phyloP scores from a whole-genome alignment of 2,888 invertebrate species.

The Tenthredo scrophulariae region DNA sequence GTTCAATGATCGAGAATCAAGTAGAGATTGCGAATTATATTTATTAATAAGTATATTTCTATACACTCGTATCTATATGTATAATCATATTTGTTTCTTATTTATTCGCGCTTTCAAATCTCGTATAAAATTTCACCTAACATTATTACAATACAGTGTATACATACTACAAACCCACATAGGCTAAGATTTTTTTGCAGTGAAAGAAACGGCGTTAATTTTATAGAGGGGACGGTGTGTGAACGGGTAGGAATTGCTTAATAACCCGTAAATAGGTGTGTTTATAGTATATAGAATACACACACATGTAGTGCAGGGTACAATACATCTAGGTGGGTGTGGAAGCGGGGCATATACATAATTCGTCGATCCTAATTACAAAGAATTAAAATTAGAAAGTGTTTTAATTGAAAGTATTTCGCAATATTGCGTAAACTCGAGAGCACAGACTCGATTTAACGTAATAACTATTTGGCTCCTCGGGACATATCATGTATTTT shows the following conservation, averaged over 20 bases:
- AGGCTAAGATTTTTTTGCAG: background rate
- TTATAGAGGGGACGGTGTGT: constrained; percentile 62
- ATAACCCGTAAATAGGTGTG: constrained; percentile 66
- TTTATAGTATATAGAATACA: background rate
- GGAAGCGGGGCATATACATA: constrained; percentile 60
- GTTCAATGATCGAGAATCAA: background rate
- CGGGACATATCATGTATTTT: background rate
- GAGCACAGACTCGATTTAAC: constrained; percentile 9
- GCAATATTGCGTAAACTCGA: constrained; percentile 70
- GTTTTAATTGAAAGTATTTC: constrained; percentile 74
- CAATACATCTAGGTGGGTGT: constrained; percentile 13
- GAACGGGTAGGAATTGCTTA: constrained; percentile 69
- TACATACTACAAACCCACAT: background rate
- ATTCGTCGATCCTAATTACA: constrained; percentile 73
- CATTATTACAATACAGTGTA: background rate
- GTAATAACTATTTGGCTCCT: background rate
- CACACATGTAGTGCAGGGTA: background rate
- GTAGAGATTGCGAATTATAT: background rate
- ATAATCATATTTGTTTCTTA: background rate
- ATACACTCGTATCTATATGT: background rate
- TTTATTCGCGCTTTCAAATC: too few relatives aligned
- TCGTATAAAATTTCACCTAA: background rate
- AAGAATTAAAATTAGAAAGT: constrained; percentile 74
- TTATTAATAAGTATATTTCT: background rate
- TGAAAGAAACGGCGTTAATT: background rate